Percentiles rank a stretch among this genome's conserved stretches.
phyloP scores from a whole-genome alignment of 2,113 vertebrate species.

The Bungarus multicinctus region DNA sequence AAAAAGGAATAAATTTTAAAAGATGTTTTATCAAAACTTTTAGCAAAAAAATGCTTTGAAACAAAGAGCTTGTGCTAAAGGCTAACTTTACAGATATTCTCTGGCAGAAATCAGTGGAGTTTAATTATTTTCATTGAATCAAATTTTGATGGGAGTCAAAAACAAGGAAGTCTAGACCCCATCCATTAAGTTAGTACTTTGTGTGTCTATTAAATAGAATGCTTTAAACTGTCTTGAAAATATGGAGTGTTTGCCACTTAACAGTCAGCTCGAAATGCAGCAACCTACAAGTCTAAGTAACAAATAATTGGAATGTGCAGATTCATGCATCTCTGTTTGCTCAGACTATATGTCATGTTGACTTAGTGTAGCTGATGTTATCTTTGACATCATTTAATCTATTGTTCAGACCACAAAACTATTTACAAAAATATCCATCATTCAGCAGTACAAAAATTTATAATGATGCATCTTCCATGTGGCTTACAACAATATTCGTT shows the following conservation, averaged over 20 bases:
- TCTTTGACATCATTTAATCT: neutral
- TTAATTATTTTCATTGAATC: neutral
- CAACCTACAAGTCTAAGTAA: neutral
- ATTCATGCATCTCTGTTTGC: neutral
- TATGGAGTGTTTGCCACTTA: neutral
- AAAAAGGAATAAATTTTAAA: neutral
- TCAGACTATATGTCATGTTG: neutral
- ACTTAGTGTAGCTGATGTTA: neutral
- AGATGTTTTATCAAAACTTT: neutral
- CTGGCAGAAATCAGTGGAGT: neutral
- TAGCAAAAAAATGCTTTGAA: neutral
- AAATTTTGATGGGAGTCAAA: neutral
- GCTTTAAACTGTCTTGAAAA: neutral
- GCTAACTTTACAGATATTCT: neutral
- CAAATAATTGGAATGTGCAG: neutral
- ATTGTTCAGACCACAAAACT: neutral
- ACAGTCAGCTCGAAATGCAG: neutral
- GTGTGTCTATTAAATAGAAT: neutral
- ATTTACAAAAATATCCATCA: neutral
- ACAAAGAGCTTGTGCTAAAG: neutral
- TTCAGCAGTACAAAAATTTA: neutral
- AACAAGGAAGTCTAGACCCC: neutral
- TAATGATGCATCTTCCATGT: neutral
- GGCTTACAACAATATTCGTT: neutral
- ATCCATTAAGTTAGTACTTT: neutral